Base-by-base conservation (phyloP, 2,113 vertebrate species). In the Tetrax tetrax region DNA sequence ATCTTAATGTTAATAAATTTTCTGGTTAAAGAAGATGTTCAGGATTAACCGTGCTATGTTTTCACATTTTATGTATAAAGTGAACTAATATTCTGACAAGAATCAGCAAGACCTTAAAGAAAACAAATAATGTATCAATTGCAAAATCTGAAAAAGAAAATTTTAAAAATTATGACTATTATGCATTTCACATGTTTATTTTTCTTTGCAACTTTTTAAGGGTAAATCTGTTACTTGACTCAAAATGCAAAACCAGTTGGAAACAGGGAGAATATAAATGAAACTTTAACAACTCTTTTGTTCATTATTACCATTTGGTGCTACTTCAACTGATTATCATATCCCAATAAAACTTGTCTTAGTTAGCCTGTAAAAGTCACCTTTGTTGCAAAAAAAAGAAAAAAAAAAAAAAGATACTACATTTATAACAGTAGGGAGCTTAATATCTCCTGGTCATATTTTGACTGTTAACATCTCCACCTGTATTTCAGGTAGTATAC, bases 221-320 rank as follows among this genome's bases (percentile, higher is more conserved):
- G 8, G 6, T 65, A 85, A 59, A 91, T n/a, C 35, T 69, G 48
- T 9, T 31, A 6, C 56, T 68, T 93, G 29, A 74, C 19, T 54
- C 33, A 50, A 20, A 79, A 85, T 56, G 61, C 72, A 91, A 93
- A 87, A 50, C 89, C 37, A 70, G 35, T 35, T 57, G 13, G 47
- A 64, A 64, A 63, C 59, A 64, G 1, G 29, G 31, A 63, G 35
- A 92, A 94, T 79, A 38, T 22, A 64, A 93, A 90, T 83, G 60
- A 96, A 96, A 72, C 37, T 85, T 47, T 78, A 93, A 87, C 79
- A 80, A 43, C 4, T 68, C 59, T 89, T 93, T 84, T 90, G 8
- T 89, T 95, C 56, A 81, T 86, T 66, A 56, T 80, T 83, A 50
- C 31, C 25, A 56, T 90, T 71, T 87, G 82, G 53, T 61, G 51